phyloP scores from a whole-genome alignment of 2,888 invertebrate genomes.

The Lordiphosa andalusiaca region DNA sequence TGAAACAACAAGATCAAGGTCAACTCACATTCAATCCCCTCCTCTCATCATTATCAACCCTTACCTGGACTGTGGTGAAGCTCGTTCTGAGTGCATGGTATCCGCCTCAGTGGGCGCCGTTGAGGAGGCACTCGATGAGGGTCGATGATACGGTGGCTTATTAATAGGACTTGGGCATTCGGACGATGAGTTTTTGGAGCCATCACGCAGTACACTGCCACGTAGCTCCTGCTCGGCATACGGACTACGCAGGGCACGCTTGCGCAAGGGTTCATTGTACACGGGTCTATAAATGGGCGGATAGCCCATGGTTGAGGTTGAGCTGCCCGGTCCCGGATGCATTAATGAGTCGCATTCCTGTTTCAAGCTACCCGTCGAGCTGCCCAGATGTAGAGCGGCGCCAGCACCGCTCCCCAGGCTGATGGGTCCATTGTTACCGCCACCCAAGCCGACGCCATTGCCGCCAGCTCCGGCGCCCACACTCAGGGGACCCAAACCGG shows the following conservation, averaged over 20 bases:
- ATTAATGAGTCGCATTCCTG: conserved; percentile 80
- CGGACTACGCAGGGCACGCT: conserved; percentile 83
- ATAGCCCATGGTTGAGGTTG: conserved; percentile 77
- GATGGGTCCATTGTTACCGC: conserved; percentile 78
- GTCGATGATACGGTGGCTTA: conserved; percentile 79
- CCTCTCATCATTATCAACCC: not conserved
- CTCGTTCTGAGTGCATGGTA: conserved; percentile 80
- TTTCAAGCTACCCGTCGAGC: conserved; percentile 77
- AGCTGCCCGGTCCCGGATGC: conserved; percentile 78
- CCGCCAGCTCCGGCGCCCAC: conserved; percentile 37
- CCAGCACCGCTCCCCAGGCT: conserved; percentile 72
- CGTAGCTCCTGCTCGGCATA: conserved; percentile 81
- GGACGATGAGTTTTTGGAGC: conserved; percentile 80
- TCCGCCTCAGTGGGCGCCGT: conserved; percentile 81
- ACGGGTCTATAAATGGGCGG: conserved; percentile 80
- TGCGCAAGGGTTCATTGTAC: conserved; percentile 81
- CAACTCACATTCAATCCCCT: too few relatives aligned
- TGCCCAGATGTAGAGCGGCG: conserved; percentile 66
- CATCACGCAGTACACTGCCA: conserved; percentile 86
- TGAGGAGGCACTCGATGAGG: conserved; percentile 80
- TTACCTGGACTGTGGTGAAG: conserved; percentile 80
- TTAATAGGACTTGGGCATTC: conserved; percentile 81
- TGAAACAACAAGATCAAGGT: not conserved
- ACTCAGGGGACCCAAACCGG: conserved; percentile 45
- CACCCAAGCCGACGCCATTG: conserved; percentile 30